phyloP scores from a whole-genome alignment of 35 echinoderm and acorn worm species.

The Hemicentrotus pulcherrimus region DNA sequence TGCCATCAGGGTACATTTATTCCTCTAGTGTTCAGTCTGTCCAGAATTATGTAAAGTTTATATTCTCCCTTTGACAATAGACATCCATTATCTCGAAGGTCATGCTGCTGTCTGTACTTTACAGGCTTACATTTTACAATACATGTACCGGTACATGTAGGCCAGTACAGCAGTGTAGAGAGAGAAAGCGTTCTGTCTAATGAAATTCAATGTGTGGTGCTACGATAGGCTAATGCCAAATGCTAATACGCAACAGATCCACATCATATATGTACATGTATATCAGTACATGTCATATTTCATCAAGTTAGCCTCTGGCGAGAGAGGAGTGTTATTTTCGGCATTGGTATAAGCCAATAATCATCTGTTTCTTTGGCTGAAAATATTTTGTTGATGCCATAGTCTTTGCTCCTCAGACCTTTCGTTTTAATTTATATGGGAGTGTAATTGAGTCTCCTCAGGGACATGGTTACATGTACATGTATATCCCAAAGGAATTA shows the following conservation, averaged over 20 bases:
- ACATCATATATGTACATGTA: slow-evolving; percentile 4
- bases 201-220: not conserved
- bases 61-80: not conserved
- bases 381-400: not conserved
- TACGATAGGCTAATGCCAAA: not conserved
- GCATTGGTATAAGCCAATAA: not conserved
- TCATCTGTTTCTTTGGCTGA: slow-evolving; percentile 6
- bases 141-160: no score
- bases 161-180: no score
- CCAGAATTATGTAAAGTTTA: not conserved
- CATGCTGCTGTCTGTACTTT: not conserved
- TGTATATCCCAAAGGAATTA: no score
- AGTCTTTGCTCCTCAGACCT: not conserved
- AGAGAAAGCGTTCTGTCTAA: no score
- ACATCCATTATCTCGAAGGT: not conserved
- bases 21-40: not conserved
- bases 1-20: not conserved
- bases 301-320: slow-evolving; percentile 7
- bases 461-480: no score
- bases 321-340: not conserved
- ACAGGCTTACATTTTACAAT: not conserved
- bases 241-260: not conserved
- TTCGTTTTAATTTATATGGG: not conserved
- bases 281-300: slow-evolving; percentile 3
- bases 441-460: no score